Evolutionary conservation across 2,888 invertebrate genomes (phyloP).

Genomic region (Sycophila texana): DNA sequence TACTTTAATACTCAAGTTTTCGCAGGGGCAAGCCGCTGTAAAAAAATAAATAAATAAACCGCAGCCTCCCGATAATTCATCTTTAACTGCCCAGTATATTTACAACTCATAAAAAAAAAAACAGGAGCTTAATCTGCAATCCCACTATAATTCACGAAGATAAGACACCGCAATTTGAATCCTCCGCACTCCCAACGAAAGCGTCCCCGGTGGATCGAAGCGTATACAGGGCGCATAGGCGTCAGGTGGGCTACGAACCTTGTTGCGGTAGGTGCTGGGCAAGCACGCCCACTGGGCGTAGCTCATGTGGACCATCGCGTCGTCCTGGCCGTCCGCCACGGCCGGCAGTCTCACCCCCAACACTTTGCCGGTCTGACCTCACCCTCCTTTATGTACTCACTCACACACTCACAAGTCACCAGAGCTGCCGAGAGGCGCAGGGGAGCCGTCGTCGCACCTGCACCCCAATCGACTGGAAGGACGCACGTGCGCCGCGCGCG

Average conservation of each 20-base stretch:
- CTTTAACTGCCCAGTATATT: no score
- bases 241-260: conserved; percentile 65
- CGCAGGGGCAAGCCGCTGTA: no score
- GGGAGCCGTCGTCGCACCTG: background rate
- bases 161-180: no score
- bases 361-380: background rate
- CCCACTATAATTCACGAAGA: no score
- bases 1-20: no score
- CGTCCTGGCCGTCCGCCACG: background rate
- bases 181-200: no score
- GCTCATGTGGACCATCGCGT: conserved; percentile 73
- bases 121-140: background rate
- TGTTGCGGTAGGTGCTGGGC: conserved; percentile 74
- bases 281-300: conserved; percentile 74
- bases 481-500: conserved; percentile 2
- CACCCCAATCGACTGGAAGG: background rate
- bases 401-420: background rate
- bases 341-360: background rate
- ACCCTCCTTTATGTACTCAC: background rate
- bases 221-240: no score
- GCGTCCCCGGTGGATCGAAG: no score
- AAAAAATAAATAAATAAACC: no score
- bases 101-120: background rate
- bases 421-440: background rate
- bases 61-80: no score